Conservation (phyloP, 2,113 vertebrate species). For the Piprites chloris region DNA sequence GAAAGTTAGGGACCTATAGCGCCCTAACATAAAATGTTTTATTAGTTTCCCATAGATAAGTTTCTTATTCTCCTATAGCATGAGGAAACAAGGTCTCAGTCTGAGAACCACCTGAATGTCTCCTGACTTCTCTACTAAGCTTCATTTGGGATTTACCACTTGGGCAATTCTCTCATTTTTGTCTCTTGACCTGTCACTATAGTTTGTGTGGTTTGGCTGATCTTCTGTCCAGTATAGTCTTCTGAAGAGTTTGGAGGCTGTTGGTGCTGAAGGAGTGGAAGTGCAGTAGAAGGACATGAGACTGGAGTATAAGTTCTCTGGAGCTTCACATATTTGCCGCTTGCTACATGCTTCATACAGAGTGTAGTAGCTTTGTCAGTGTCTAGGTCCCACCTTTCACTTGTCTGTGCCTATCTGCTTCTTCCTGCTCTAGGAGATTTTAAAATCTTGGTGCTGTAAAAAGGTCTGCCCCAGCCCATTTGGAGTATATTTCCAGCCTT, state of each 20-base stretch:
- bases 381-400: neutral
- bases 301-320: neutral
- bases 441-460: neutral
- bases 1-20: neutral
- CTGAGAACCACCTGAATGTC: neutral
- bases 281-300: neutral
- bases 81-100: neutral
- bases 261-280: neutral
- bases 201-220: neutral
- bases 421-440: neutral
- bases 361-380: neutral
- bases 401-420: neutral
- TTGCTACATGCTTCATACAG: neutral
- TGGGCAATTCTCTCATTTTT: neutral
- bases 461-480: neutral
- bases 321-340: neutral
- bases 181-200: neutral
- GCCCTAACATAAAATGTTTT: neutral
- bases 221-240: neutral
- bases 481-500: neutral
- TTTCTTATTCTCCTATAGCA: neutral
- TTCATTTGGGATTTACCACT: neutral
- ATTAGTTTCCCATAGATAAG: neutral
- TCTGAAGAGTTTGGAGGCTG: neutral
- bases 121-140: neutral